Evolutionary conservation across 2,797 vertebrate species (phyloP), one percentile per base, ranked within the genome.

Genomic region (Megalops cyprinoides): DNA sequence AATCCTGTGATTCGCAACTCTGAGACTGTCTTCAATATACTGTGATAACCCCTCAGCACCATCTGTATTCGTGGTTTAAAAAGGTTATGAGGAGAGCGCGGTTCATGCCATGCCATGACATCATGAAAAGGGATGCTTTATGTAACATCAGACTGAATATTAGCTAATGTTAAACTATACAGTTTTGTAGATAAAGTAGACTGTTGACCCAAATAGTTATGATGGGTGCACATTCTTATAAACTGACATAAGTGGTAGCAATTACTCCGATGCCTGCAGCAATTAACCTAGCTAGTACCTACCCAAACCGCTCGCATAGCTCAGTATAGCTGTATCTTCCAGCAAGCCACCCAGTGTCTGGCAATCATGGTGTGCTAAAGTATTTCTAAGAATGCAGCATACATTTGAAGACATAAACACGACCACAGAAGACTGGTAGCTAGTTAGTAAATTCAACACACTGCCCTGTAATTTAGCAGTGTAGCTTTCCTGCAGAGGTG

Each of bases 401-500:
- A 44, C 23, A 71, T 39, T 1, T 31, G 7, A 44, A 62, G 23
- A 39, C n/a, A 42, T 20, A 4, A 10, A n/a, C 67, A 23, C 18
- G 28, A 42, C 39, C 28, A 31, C 73, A 51, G 18, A 28, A 49
- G 9, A 44, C 73, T 14, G 69, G 42, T 31, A 74, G 18, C 49
- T 51, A 18, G 18, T 51, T 51, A n/a, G 73, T 56, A 42, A 15
- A 10, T 51, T 0, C 51, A 25, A 25, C 23, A 55, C 37, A 69
- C 56, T 44, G 58, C 58, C 39, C 76, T 82, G 65, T 83, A 84
- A 81, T 83, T 84, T 75, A 83, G 84, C 82, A 82, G 84, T 81
- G 79, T 82, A 81, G 78, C 46, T 48, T 9, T 15, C 79, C 74
- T 85, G 83, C 84, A 84, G 83, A 85, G 86, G 81, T 83, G 85